Evolutionary conservation across 1,140 invertebrate genomes (phyloP).

Genomic region (Drosophila nannoptera): DNA sequence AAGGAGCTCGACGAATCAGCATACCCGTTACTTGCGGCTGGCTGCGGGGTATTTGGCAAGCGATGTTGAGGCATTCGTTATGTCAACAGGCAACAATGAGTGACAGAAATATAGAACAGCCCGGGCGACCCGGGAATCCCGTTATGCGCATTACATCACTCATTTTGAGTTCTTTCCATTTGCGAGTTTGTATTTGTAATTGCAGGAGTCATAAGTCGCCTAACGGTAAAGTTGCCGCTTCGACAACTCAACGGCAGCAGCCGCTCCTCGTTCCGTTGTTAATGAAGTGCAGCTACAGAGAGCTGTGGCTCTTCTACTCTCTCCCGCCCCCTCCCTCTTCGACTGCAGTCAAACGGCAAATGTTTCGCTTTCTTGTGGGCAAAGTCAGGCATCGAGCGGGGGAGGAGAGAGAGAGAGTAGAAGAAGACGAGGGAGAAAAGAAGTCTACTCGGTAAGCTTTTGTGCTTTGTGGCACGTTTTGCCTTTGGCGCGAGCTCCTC

Average conservation of each 20-base stretch:
- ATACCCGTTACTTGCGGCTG: no score
- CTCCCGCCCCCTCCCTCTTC: neutral
- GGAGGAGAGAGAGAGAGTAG: neutral
- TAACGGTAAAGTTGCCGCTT: constrained; percentile 50
- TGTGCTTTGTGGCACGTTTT: constrained; percentile 70
- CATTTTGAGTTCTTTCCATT: constrained; percentile 50
- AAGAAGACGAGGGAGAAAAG: no score
- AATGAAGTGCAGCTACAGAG: constrained; percentile 63
- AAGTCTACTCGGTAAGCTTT: constrained; percentile 48
- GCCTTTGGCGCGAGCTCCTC: constrained; percentile 21
- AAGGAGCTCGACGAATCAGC: no score
- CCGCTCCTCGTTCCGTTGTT: constrained; percentile 26
- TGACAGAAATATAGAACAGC: constrained; percentile 4
- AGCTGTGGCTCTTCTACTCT: neutral
- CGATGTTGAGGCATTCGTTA: constrained; percentile 75
- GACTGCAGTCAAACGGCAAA: constrained; percentile 66
- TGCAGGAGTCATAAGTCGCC: constrained; percentile 52
- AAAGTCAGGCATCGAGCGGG: constrained; percentile 1
- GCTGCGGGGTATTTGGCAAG: constrained; percentile 36
- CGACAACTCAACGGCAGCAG: neutral
- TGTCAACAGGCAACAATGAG: constrained; percentile 73
- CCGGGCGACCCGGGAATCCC: constrained; percentile 19
- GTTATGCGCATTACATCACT: constrained; percentile 73
- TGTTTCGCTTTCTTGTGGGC: constrained; percentile 36
- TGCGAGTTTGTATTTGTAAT: constrained; percentile 62